phyloP scores from a whole-genome alignment of 2,113 vertebrate genomes.

The Scopus umbretta region DNA sequence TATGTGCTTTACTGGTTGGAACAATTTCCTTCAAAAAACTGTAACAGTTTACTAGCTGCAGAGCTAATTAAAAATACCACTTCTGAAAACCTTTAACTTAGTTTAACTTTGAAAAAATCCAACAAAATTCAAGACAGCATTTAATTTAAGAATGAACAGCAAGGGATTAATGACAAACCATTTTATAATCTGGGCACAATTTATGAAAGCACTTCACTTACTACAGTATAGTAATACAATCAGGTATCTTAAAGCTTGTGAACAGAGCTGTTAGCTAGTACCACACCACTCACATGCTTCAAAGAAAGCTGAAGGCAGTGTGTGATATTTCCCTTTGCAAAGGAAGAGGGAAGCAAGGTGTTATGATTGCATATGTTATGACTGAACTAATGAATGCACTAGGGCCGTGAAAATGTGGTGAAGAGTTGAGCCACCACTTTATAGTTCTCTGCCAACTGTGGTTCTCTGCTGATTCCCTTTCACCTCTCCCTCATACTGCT shows the following conservation, averaged over 20 bases:
- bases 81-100: neutral
- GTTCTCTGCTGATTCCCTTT: neutral
- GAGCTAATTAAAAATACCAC: neutral
- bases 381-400: neutral
- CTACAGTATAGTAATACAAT: neutral
- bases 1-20: neutral
- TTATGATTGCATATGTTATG: neutral
- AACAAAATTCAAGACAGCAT: neutral
- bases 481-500: neutral
- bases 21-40: neutral
- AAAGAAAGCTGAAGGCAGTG: neutral
- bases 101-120: neutral
- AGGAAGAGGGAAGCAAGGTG: neutral
- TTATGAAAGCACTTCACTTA: neutral
- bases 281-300: accelerated
- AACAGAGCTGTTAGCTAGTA: neutral
- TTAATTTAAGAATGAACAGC: neutral
- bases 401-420: neutral
- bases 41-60: neutral
- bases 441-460: neutral
- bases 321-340: neutral
- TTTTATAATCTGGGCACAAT: neutral
- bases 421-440: neutral
- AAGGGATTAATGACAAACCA: neutral
- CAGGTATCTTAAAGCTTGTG: neutral